phyloP scores from a whole-genome alignment of 1,140 invertebrate genomes.

The Acromyrmex heyeri region DNA sequence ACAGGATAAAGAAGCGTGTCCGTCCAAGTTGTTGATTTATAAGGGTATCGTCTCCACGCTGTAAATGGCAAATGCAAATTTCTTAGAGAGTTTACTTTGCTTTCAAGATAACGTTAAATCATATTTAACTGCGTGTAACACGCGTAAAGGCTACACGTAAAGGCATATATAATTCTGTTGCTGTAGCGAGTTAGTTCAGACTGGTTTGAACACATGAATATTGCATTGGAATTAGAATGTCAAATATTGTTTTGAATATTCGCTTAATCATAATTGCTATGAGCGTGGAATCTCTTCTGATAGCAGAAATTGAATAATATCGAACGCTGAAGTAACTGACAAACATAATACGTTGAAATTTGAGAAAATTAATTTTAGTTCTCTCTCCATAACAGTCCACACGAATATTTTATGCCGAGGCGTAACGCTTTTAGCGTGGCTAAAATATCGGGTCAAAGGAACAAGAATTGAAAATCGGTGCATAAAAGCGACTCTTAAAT shows the following conservation, averaged over 20 bases:
- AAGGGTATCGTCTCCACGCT: slow-evolving; percentile 27
- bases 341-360: background rate
- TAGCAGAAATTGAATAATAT: background rate
- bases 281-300: background rate
- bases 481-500: background rate
- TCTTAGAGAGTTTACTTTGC: background rate
- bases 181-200: background rate
- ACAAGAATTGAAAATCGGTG: background rate
- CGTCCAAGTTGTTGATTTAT: slow-evolving; percentile 27
- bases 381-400: background rate
- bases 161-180: background rate
- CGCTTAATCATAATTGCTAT: background rate
- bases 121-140: no score
- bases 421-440: background rate
- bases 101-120: background rate
- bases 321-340: background rate
- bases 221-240: background rate
- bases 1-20: slow-evolving; percentile 18
- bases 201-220: background rate
- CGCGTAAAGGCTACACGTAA: background rate
- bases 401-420: background rate
- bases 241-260: background rate
- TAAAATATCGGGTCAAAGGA: background rate
- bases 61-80: slow-evolving; percentile 47
- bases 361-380: background rate